Evolutionary conservation across 2,113 vertebrate species (phyloP).

Genomic region (Gorilla gorilla): DNA sequence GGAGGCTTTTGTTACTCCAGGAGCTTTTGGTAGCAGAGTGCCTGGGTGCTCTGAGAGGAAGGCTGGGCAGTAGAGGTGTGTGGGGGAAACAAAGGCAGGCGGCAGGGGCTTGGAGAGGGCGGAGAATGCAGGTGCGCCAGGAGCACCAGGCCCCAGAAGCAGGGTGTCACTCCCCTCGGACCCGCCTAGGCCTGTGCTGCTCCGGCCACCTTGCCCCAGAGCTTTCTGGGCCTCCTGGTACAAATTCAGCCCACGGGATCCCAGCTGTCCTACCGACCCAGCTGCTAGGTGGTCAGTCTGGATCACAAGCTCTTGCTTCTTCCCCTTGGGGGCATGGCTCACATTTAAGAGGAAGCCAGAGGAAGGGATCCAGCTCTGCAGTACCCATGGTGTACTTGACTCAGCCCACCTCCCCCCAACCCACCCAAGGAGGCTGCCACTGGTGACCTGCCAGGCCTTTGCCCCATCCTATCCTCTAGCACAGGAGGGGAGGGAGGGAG

Average conservation of each 20-base stretch:
- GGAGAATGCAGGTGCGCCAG: no score
- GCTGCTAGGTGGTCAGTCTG: not conserved
- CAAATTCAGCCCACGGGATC: not conserved
- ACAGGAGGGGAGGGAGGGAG: not conserved
- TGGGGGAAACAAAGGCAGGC: no score
- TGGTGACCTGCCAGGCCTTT: not conserved
- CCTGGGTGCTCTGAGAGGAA: no score
- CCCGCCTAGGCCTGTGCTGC: not conserved
- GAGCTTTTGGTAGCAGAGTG: not conserved
- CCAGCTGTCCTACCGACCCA: not conserved
- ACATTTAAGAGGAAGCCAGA: not conserved
- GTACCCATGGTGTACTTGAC: no score
- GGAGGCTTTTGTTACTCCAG: not conserved
- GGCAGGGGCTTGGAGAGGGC: no score
- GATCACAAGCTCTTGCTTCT: not conserved
- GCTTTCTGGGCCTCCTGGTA: not conserved
- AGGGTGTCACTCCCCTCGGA: not conserved
- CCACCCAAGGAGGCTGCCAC: no score
- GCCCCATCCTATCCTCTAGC: no score
- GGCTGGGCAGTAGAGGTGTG: not conserved
- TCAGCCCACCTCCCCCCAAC: no score
- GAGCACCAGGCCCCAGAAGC: not conserved
- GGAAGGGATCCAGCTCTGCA: not conserved
- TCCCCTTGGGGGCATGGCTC: not conserved
- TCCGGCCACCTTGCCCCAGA: not conserved